Evolutionary conservation across 2,797 vertebrate genomes (phyloP), one percentile per base, ranked within the genome.

Genomic region (Melanotaenia boesemani): DNA sequence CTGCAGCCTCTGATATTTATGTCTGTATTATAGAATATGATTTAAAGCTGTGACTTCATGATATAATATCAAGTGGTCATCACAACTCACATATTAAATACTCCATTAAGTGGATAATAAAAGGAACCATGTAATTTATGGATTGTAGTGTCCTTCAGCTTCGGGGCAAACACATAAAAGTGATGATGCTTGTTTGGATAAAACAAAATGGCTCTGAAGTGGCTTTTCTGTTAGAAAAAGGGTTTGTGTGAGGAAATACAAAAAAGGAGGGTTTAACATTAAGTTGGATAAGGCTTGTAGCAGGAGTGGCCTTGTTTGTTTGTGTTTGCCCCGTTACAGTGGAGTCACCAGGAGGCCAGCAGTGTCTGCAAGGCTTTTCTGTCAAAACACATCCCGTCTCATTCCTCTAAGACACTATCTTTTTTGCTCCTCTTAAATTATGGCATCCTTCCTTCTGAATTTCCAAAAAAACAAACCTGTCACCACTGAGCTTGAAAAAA

Each of bases 271-370:
- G 65, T 44, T 44, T 44, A 13, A 44, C 15, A 18, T 44, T 16
- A 74, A 76, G 76, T 62, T 20, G 62, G 46, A 56, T 46, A 68
- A 67, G 65, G 76, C 68, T 52, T 2, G 63, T 28, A 6, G 72
- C 16, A n/a, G 57, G 20, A 20, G 52, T 37, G 7, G 74, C 76
- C 66, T 37, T 82, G 80, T 83, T 86, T 85, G 78, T 89, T 80
- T 88, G 77, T 81, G 77, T 87, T 77, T 77, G 41, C 58, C 56
- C 60, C 52, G 61, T 88, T 44, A 80, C 85, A 86, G 89, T 84
- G 88, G 89, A 93, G 92, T 94, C 94, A 94, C 74, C 61, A 67
- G 87, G 85, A 90, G 92, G 92, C 92, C 93, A 92, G 70, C 84
- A 56, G 61, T 91, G 68, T 91, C 94, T 91, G 83, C 79, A 41